Base-by-base conservation (phyloP, 2,113 vertebrate genomes). In the Ailurus styani region DNA sequence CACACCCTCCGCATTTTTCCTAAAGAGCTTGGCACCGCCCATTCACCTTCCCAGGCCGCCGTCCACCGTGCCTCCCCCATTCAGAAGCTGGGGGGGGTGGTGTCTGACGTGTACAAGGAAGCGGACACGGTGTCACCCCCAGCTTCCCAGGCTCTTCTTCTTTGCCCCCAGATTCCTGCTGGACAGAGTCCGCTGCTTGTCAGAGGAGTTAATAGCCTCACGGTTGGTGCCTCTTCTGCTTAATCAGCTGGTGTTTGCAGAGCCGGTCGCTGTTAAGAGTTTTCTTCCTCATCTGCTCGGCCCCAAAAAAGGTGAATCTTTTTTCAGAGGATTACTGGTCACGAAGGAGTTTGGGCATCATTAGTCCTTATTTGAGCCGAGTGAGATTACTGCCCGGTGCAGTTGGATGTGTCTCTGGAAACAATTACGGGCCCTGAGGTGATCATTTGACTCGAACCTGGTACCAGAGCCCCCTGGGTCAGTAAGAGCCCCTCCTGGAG, bases 221-320 rank as follows among this genome's bases (percentile, higher is more conserved):
- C 99, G 99, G n/a, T 97, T 99, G 93, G 99, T 99, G 94, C 99
- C 99, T 95, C 99, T 99, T 94, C 99, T 99, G 31, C 99, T 99
- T 90, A 99, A 99, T 98, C 99, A 99, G 95, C 98, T 99, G 0
- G 99, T 99, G 94, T 99, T 99, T 98, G 99, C 99, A 82, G 99
- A 99, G 96, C 99, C 99, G 25, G 99, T 99, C 81, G 99, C 99
- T 95, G 99, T 99, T n/a, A 99, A 99, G 98, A 99, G 99, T 98
- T 99, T 99, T 97, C 99, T 99, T 98, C 99, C 99, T 96, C 99
- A 99, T 98, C 99, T 99, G 84, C 98, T 99, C 95, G 99, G 98
- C 89, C 99, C 99, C 98, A 99, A 99, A 98, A 99, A 98, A 98
- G 99, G 99, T 99, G 97, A 98, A 40, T 54, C n/a, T 45, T 29